A percentile compares a stretch with the other conserved stretches of the same genome.
Evolutionary conservation across 2,888 invertebrate genomes (phyloP).

Genomic region (Hofmannophila pseudospretella): DNA sequence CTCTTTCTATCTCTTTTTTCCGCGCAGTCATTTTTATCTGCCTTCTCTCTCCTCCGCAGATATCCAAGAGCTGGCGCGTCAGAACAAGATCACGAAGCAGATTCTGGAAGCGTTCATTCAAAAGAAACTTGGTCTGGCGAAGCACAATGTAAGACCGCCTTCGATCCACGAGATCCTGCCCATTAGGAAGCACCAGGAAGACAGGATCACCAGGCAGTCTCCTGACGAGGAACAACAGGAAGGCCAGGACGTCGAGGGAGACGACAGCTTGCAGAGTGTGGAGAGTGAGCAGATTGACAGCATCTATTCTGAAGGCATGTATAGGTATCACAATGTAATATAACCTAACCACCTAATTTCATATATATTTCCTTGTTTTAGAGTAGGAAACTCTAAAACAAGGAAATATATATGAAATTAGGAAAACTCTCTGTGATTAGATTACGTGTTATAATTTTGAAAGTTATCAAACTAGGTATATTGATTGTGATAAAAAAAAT

Average conservation of each 20-base stretch:
- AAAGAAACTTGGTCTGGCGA: constrained; percentile 81
- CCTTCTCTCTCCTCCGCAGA: constrained; percentile 70
- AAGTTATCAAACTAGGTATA: too few relatives aligned
- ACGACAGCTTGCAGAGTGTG: constrained; percentile 81
- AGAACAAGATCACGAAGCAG: constrained; percentile 87
- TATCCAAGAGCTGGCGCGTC: constrained; percentile 81
- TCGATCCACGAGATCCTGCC: constrained; percentile 83
- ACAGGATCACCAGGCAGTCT: constrained; percentile 29
- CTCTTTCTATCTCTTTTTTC: constrained; percentile 22
- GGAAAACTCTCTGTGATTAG: too few relatives aligned
- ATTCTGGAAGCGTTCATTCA: constrained; percentile 86
- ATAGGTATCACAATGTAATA: too few relatives aligned
- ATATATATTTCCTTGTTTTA: too few relatives aligned
- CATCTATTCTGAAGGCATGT: constrained; percentile 74
- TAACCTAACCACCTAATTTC: too few relatives aligned
- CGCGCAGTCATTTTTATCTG: constrained; percentile 75
- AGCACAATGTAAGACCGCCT: constrained; percentile 67
- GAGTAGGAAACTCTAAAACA: too few relatives aligned
- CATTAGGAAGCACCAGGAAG: constrained; percentile 46
- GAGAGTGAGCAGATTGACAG: constrained; percentile 84
- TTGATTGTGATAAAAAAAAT: too few relatives aligned
- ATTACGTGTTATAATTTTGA: too few relatives aligned
- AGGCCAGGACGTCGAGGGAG: constrained; percentile 39
- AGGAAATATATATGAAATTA: too few relatives aligned
- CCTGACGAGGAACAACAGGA: constrained; percentile 31